phyloP scores from a whole-genome alignment of 2,888 invertebrate genomes.

The Thereva nobilitata region DNA sequence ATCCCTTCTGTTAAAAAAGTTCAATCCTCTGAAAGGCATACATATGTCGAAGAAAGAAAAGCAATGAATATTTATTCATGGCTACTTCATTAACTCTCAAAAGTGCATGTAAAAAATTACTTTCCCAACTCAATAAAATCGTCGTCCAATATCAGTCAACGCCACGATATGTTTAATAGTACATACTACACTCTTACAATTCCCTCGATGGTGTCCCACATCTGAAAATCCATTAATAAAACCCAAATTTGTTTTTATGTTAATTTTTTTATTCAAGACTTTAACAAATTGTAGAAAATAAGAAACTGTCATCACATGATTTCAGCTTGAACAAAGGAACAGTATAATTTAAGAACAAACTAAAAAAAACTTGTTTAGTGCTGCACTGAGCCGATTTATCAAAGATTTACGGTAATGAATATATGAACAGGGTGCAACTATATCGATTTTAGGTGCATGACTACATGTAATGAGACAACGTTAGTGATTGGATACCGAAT shows the following conservation, averaged over 20 bases:
- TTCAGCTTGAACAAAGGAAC: conserved; percentile 25
- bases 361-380: not conserved
- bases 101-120: too few species aligned
- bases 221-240: conserved; percentile 3
- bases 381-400: not conserved
- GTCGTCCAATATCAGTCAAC: too few species aligned
- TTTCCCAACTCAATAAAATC: too few species aligned
- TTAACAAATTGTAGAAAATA: conserved; percentile 39
- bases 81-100: too few species aligned
- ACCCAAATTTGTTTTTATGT: conserved; percentile 7
- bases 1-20: too few species aligned
- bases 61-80: too few species aligned
- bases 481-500: conserved; percentile 2
- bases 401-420: not conserved
- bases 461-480: conserved; percentile 21
- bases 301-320: conserved; percentile 31
- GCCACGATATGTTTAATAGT: too few species aligned
- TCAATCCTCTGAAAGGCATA: too few species aligned
- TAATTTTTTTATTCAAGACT: conserved; percentile 35
- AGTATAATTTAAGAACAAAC: conserved; percentile 10
- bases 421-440: conserved; percentile 22
- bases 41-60: too few species aligned
- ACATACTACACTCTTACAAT: too few species aligned
- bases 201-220: not conserved
- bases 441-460: conserved; percentile 27